These are phyloP conservation scores for Piezodorus guildinii DNA, from an alignment of 1,140 invertebrate genomes.

Conservation along the genomic window DNA sequence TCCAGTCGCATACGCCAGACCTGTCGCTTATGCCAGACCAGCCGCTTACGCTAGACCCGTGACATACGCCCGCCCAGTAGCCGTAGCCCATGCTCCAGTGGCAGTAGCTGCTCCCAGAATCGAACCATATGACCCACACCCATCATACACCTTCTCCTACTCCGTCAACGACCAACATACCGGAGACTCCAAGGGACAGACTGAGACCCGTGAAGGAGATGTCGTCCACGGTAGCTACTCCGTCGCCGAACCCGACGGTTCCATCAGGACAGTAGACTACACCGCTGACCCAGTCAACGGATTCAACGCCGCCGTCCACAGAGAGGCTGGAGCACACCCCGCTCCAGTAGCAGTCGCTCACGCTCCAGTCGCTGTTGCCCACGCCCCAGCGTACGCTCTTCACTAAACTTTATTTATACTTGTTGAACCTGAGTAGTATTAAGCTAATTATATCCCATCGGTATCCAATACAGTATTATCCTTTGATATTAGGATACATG, in stretches of 20 bases:
- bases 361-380: too few relatives aligned
- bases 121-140: constrained; percentile 14
- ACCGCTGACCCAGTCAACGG: constrained; percentile 29
- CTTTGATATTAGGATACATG: too few relatives aligned
- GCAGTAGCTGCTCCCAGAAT: too few relatives aligned
- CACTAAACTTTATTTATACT: too few relatives aligned
- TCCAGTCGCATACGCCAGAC: constrained; percentile 20
- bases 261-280: constrained; percentile 29
- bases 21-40: neutral
- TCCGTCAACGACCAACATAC: constrained; percentile 20
- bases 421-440: too few relatives aligned
- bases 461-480: too few relatives aligned
- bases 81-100: neutral
- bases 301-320: constrained; percentile 23
- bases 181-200: constrained; percentile 33
- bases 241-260: constrained; percentile 34
- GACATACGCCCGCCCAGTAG: constrained; percentile 17
- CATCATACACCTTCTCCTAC: constrained; percentile 23
- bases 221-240: constrained; percentile 55
- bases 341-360: too few relatives aligned
- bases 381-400: too few relatives aligned
- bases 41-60: too few relatives aligned
- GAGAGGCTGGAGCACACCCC: too few relatives aligned
- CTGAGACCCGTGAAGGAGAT: constrained; percentile 53
- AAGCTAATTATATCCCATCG: too few relatives aligned